A percentile compares a stretch with the other conserved stretches of the same genome.
phyloP scores from a whole-genome alignment of 2,888 invertebrate genomes.

The Octodonta nipae region DNA sequence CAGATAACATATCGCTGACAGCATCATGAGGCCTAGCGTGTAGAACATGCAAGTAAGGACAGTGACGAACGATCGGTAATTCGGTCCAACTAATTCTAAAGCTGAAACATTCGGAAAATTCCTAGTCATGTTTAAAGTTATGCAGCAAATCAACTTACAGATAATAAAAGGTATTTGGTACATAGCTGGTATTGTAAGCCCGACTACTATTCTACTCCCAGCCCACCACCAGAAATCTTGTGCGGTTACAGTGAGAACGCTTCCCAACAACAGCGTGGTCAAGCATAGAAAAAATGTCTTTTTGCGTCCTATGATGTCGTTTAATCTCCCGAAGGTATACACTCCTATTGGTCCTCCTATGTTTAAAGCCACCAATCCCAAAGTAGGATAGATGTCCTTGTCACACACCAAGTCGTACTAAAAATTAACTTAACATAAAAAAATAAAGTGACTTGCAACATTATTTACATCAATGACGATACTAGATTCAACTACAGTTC shows the following conservation, averaged over 20 bases:
- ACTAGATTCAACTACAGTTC: slow-evolving; percentile 55
- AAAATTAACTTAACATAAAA: slow-evolving; percentile 24
- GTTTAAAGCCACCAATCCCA: slow-evolving; percentile 74
- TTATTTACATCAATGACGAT: slow-evolving; percentile 74
- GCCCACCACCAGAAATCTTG: slow-evolving; percentile 75
- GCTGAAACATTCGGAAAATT: slow-evolving; percentile 44
- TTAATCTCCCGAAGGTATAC: slow-evolving; percentile 71
- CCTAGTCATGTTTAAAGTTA: too few species aligned
- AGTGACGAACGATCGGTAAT: slow-evolving; percentile 81
- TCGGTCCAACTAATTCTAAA: slow-evolving; percentile 79
- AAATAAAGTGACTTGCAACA: too few species aligned
- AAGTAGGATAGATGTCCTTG: slow-evolving; percentile 71
- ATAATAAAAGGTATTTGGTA: slow-evolving; percentile 92
- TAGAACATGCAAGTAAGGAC: slow-evolving; percentile 87
- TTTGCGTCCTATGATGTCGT: slow-evolving; percentile 76
- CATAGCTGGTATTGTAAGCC: slow-evolving; percentile 79
- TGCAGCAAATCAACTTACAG: too few species aligned
- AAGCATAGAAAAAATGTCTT: slow-evolving; percentile 77
- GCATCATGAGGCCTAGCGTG: slow-evolving; percentile 69
- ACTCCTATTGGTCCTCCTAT: slow-evolving; percentile 83
- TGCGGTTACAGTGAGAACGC: slow-evolving; percentile 66
- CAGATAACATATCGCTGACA: slow-evolving; percentile 73
- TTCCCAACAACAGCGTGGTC: slow-evolving; percentile 65
- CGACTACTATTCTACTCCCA: slow-evolving; percentile 67
- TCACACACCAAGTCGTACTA: slow-evolving; percentile 86